Base-by-base conservation (phyloP, 1,140 invertebrate species). In the Zaprionus capensis region DNA sequence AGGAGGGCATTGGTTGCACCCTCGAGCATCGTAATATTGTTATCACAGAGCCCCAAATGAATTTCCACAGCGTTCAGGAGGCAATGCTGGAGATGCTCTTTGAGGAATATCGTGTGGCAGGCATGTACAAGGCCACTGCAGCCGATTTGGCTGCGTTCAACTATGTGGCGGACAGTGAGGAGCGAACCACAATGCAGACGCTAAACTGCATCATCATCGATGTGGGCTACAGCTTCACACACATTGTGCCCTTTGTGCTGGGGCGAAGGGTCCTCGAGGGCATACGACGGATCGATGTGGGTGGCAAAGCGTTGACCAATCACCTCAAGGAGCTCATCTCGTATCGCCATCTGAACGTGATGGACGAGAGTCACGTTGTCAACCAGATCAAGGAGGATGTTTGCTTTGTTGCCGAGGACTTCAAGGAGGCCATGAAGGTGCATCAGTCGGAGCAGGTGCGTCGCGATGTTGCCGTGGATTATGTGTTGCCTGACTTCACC, bases 321-420 rank as follows among this genome's bases (percentile, higher is more conserved):
- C 98, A 99, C 93, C 93, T 99, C 38, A 99, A 99, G 92, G 99
- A 99, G 93, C 96, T 99, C 11, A 96, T 99, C 72, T 99, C 99
- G 0, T 92, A 92, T 72, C 94, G 98, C 41, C 98, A 99, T 87
- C 93, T 99, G 17, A 97, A 99, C 94, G 98, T 99, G 0, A 98
- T 99, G 97, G 99, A 99, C 92, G 99, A 99, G 93, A 99, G 98
- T 0, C 99, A 98, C 93, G 98, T 99, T 1, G 98, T 99, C 11
- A 99, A 99, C 93, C 98, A 99, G 94, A 96, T 97, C 1, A 99
- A 99, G 93, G 99, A 99, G 94, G 99, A 99, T 93, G 95, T 97
- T 0, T 99, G 99, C 91, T 99, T 96, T 94, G 98, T 99, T 0
- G 97, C 98, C 1, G 94, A 95, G 80, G 94, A 99, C 90, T 98